Evolutionary conservation across 2,888 invertebrate species (phyloP).

Genomic region (Hypomecis atomaria): DNA sequence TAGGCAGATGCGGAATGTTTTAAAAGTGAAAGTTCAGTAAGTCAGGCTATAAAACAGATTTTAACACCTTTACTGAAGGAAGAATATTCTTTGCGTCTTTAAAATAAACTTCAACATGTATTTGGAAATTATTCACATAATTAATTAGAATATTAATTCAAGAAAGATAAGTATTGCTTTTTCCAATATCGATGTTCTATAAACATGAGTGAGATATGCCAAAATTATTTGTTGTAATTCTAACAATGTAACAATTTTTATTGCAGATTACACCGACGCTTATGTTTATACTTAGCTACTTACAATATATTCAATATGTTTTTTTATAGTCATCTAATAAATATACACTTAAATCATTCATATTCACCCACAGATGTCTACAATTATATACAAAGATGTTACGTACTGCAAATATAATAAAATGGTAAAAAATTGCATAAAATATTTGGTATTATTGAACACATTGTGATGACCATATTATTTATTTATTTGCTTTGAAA

Average conservation of each 20-base stretch:
- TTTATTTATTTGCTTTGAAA: constrained; percentile 39
- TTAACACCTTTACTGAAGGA: not conserved
- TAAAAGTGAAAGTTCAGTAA: not conserved
- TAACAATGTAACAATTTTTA: constrained; percentile 48
- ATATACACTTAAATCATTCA: constrained; percentile 50
- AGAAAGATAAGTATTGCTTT: constrained; percentile 18
- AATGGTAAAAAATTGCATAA: constrained; percentile 63
- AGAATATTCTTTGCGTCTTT: not conserved
- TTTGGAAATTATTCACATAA: not conserved
- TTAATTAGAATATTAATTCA: not conserved
- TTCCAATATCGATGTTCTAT: constrained; percentile 13
- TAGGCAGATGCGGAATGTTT: constrained; percentile 1
- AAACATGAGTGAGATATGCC: constrained; percentile 6
- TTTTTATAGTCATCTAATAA: constrained; percentile 47
- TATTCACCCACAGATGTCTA: constrained; percentile 44
- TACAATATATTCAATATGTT: constrained; percentile 31
- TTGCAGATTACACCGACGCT: constrained; percentile 49
- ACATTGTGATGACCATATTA: constrained; percentile 73
- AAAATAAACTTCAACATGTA: not conserved
- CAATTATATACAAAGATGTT: constrained; percentile 60
- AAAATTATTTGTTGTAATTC: constrained; percentile 18
- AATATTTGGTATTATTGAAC: constrained; percentile 80
- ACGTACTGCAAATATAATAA: constrained; percentile 55
- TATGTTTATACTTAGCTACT: constrained; percentile 24
- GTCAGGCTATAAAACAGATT: too few relatives aligned